Conservation (phyloP, 2,888 invertebrate species). For the Papilio gigon region DNA sequence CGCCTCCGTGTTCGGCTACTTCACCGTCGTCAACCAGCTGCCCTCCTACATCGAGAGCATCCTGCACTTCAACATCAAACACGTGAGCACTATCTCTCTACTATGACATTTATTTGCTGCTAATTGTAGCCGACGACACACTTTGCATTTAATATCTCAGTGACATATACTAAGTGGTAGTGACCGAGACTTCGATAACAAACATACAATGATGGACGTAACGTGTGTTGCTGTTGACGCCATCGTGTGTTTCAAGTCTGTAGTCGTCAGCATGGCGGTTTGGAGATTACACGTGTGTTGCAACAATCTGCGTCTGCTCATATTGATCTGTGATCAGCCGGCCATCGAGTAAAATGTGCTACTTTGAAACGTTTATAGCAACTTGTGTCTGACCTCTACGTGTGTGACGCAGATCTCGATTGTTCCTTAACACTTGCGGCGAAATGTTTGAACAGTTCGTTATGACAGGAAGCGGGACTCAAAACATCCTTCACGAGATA, state of each 20-base stretch:
- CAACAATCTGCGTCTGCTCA: neutral
- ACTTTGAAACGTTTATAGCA: neutral
- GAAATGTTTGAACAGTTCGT: neutral
- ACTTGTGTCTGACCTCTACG: neutral
- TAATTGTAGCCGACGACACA: no score
- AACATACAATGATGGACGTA: neutral
- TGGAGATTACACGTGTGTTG: neutral
- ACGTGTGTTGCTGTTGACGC: neutral
- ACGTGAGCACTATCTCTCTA: slow-evolving; percentile 81
- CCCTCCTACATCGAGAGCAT: slow-evolving; percentile 93
- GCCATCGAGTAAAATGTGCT: no score
- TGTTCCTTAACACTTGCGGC: neutral
- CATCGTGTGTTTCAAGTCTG: neutral
- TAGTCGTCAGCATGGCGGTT: neutral
- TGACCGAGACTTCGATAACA: neutral
- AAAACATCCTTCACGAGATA: neutral
- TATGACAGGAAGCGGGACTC: neutral
- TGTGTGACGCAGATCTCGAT: neutral
- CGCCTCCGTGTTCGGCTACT: slow-evolving; percentile 93
- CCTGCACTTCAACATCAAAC: slow-evolving; percentile 89
- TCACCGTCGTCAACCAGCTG: slow-evolving; percentile 93
- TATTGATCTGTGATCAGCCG: no score
- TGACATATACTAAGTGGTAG: neutral
- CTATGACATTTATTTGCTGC: no score
- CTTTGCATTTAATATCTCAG: neutral